phyloP scores from a whole-genome alignment of 2,797 vertebrate species.

The Gastrophryne carolinensis region DNA sequence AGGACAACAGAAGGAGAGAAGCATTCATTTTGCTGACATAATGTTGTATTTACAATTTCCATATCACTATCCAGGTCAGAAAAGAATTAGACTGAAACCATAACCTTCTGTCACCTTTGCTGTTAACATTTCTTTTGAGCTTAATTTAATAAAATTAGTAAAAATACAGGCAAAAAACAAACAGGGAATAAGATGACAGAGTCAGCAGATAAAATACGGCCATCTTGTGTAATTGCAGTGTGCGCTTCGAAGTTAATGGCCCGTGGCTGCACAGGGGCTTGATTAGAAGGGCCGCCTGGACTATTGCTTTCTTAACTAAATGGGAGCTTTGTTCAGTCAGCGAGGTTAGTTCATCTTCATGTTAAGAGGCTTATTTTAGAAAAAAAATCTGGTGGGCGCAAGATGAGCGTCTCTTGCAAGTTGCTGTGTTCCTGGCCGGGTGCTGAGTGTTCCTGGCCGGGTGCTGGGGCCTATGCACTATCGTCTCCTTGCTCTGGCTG shows the following conservation, averaged over 20 bases:
- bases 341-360: too few relatives aligned
- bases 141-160: too few relatives aligned
- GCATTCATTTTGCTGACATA: neutral
- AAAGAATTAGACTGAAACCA: neutral
- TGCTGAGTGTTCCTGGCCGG: too few relatives aligned
- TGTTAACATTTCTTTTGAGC: too few relatives aligned
- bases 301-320: neutral
- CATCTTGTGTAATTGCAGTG: neutral
- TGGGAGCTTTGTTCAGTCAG: too few relatives aligned
- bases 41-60: neutral
- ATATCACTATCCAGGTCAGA: neutral
- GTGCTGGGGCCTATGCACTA: too few relatives aligned
- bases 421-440: too few relatives aligned
- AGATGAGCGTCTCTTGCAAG: too few relatives aligned
- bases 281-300: neutral
- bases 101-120: too few relatives aligned
- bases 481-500: too few relatives aligned
- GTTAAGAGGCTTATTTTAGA: too few relatives aligned
- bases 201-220: neutral
- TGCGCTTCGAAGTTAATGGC: neutral
- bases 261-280: neutral
- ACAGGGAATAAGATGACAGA: neutral
- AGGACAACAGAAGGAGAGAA: conserved; percentile 3
- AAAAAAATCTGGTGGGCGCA: too few relatives aligned
- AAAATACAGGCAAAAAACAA: neutral